phyloP scores from a whole-genome alignment of 2,888 invertebrate species.

The Trilocha varians region DNA sequence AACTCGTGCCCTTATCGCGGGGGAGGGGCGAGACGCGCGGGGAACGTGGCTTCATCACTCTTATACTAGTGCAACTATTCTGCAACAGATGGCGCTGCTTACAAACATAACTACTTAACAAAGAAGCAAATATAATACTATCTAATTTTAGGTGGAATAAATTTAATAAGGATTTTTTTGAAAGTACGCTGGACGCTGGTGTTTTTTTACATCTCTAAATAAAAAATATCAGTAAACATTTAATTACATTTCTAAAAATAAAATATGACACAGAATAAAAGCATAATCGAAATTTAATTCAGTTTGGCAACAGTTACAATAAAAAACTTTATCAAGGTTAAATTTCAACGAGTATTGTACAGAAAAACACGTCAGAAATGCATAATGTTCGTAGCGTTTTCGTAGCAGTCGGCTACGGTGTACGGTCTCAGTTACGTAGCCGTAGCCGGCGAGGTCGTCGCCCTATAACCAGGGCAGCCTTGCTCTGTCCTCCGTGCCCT shows the following conservation, averaged over 20 bases:
- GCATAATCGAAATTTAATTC: neutral
- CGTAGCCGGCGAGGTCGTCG: conserved; percentile 57
- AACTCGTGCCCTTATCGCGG: conserved; percentile 73
- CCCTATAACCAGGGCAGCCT: conserved; percentile 69
- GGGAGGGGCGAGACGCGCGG: conserved; percentile 40
- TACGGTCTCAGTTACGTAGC: conserved; percentile 27
- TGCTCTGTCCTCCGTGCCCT: conserved; percentile 72
- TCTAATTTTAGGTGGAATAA: too few relatives aligned
- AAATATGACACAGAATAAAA: neutral
- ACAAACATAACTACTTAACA: neutral
- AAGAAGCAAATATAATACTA: too few relatives aligned
- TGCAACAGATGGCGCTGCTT: conserved; percentile 51
- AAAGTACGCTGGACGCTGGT: too few relatives aligned
- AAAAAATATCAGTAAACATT: too few relatives aligned
- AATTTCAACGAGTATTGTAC: conserved; percentile 9
- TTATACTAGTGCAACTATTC: conserved; percentile 33
- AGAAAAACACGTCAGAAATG: conserved; percentile 17
- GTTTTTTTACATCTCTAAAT: too few relatives aligned
- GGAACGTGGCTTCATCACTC: conserved; percentile 24
- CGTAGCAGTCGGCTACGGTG: conserved; percentile 31
- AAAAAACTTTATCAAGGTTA: neutral
- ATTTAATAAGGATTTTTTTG: too few relatives aligned
- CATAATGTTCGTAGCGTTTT: conserved; percentile 34
- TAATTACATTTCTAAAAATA: too few relatives aligned
- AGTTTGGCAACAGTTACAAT: too few relatives aligned